Conservation (phyloP, 2,113 vertebrate genomes). For the Paramormyrops kingsleyae region DNA sequence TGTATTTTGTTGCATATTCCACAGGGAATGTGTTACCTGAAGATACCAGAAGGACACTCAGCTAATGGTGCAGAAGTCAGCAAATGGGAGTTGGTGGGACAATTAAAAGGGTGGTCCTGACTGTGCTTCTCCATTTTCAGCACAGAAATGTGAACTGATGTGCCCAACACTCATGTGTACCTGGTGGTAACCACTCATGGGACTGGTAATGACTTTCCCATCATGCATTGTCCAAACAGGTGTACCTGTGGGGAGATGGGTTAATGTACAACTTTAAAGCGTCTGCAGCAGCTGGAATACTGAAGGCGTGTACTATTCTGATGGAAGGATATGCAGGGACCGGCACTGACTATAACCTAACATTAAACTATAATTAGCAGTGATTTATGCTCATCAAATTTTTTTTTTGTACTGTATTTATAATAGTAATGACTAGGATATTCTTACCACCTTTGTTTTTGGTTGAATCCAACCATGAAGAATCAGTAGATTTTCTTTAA, state of each 20-base stretch:
- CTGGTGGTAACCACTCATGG: neutral
- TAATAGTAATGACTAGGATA: neutral
- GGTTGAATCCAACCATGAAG: neutral
- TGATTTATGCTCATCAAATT: conserved; percentile 17
- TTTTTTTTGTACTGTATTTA: neutral
- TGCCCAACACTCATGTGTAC: neutral
- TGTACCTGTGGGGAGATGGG: neutral
- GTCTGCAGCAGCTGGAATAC: conserved; percentile 20
- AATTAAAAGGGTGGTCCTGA: neutral
- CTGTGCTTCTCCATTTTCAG: neutral
- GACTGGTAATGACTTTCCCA: neutral
- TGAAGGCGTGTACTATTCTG: neutral
- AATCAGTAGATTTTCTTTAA: neutral
- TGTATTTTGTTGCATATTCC: neutral
- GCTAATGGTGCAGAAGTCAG: neutral
- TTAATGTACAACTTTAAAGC: conserved; percentile 21
- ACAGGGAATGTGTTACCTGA: neutral
- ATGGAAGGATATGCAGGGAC: conserved; percentile 22
- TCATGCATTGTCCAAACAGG: conserved; percentile 5
- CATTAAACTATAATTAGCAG: conserved; percentile 55
- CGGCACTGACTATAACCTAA: conserved; percentile 34
- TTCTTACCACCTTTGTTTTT: conserved; percentile 39
- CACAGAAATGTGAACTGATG: neutral
- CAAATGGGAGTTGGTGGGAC: neutral
- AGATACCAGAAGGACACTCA: neutral